Evolutionary conservation across 2,113 vertebrate species (phyloP), one percentile per base, ranked within the genome.

Genomic region (Calyptommatus sinebrachiatus): DNA sequence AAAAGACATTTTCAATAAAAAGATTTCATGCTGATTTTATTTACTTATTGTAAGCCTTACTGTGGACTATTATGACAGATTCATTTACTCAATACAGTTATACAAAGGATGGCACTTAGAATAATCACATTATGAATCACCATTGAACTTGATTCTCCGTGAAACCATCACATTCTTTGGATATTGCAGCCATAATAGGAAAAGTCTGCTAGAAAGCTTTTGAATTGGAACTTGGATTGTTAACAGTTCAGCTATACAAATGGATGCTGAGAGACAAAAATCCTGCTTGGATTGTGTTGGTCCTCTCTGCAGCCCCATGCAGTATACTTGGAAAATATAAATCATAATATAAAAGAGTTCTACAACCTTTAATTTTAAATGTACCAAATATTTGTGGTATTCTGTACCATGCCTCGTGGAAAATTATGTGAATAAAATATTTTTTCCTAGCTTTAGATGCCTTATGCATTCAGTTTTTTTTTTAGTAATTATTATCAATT

Each of bases 1-100:
- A 22, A 61, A 46, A 73, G 72, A 35, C 31, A 24, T 78, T 77
- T 70, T 57, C 48, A 77, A 60, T 70, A 66, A 28, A 41, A 73
- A 67, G 29, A 28, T 73, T 74, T 79, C 46, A 65, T 62, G 31
- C n/a, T 14, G 12, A 5, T 28, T 79, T 46, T 20, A 57, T 66
- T 31, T 29, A 66, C 3, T 80, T 73, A 61, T 41, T 7, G 21
- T 2, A 57, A 73, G 29, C 73, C 35, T 67, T 73, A 53, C 22
- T 7, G 20, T 22, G 28, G 24, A n/a, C 60, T 65, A 46, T 68
- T 1, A 74, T 50, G 73, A 80, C 45, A 69, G 53, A 18, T 7
- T 50, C 20, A 20, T 45, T n/a, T 46, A 8, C 62, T 73, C 45
- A 63, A 63, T 41, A 72, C 20, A 79, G 48, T 62, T 62, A 66